phyloP scores from a whole-genome alignment of 2,888 invertebrate genomes.

The Ceriagrion tenellum region DNA sequence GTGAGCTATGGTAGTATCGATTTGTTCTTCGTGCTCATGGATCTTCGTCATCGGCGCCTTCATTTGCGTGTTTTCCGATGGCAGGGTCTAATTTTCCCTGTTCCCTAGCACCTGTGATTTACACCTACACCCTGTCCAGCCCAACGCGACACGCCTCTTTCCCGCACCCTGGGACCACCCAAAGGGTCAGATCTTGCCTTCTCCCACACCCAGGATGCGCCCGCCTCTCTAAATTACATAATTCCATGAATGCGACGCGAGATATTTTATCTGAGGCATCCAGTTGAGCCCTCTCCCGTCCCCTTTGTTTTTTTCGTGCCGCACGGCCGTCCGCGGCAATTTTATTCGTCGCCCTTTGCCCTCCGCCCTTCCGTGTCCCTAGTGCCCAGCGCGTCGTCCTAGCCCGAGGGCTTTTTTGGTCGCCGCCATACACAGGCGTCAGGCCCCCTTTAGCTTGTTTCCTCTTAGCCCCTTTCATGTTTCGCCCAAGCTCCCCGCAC shows the following conservation, averaged over 20 bases:
- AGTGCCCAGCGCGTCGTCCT: not conserved
- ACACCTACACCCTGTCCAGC: not conserved
- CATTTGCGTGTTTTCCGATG: not conserved
- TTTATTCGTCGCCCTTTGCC: conserved; percentile 17
- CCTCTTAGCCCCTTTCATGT: not conserved
- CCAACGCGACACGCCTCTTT: not conserved
- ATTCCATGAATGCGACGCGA: conserved; percentile 10
- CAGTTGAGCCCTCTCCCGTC: not conserved
- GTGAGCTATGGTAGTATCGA: not conserved
- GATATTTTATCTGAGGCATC: conserved; percentile 16
- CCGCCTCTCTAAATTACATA: conserved; percentile 52
- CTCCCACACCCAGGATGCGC: not conserved
- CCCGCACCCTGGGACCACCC: conserved; percentile 23
- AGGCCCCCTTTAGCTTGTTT: not conserved
- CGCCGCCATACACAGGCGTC: conserved; percentile 37
- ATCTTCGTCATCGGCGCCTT: not conserved
- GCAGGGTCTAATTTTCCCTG: not conserved
- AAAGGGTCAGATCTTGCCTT: not conserved
- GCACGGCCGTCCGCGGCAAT: not conserved
- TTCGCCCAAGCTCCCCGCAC: not conserved
- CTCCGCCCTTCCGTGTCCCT: not conserved
- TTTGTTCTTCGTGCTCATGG: not conserved
- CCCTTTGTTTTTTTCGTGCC: not conserved
- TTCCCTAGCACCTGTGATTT: conserved; percentile 30
- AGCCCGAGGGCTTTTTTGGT: conserved; percentile 25